Percentiles rank a stretch among this genome's conserved stretches.
Evolutionary conservation across 2,113 vertebrate species (phyloP).

Genomic region (Platysternon megacephalum): DNA sequence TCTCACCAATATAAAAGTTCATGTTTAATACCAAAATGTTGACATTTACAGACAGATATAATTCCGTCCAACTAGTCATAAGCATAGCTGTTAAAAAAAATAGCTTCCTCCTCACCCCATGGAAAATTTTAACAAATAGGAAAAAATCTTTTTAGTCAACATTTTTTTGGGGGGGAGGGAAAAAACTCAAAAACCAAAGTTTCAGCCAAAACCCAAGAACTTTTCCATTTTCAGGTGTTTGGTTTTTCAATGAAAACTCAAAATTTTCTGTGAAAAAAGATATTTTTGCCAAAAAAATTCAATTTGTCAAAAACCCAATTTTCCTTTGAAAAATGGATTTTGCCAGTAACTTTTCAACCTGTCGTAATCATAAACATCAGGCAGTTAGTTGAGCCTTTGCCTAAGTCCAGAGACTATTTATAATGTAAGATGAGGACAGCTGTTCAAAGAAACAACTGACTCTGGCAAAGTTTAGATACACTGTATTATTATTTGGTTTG

Average conservation of each 20-base stretch:
- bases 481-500: neutral
- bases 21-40: neutral
- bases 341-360: neutral
- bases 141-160: neutral
- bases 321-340: neutral
- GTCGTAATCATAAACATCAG: neutral
- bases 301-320: neutral
- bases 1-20: neutral
- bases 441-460: neutral
- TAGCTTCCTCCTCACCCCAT: neutral
- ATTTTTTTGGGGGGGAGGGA: neutral
- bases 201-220: neutral
- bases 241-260: accelerated
- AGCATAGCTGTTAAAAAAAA: neutral
- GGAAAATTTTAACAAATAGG: neutral
- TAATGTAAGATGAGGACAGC: neutral
- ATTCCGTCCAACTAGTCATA: neutral
- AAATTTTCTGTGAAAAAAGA: neutral
- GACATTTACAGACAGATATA: too few species aligned
- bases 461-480: neutral
- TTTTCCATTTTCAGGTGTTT: accelerated
- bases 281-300: neutral
- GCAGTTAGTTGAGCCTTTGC: neutral
- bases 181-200: neutral
- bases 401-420: neutral